Evolutionary conservation across 1,140 invertebrate species (phyloP).

Genomic region (Drosophila leontia): DNA sequence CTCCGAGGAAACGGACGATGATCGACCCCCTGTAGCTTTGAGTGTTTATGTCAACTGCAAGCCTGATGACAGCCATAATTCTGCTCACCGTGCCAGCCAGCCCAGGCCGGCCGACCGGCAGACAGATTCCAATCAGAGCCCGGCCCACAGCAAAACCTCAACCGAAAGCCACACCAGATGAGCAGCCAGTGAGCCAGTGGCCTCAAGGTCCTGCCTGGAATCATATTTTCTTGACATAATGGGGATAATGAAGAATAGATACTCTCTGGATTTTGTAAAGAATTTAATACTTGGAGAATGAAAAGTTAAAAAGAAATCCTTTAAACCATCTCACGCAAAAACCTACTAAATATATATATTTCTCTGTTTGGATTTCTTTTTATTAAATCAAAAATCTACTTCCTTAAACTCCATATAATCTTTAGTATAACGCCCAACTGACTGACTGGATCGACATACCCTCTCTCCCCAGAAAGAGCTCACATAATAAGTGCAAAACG

Average conservation of each 20-base stretch:
- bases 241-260: background rate
- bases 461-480: conserved; percentile 1
- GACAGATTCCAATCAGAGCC: conserved; percentile 41
- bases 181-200: conserved; percentile 38
- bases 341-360: background rate
- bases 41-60: conserved; percentile 81
- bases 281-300: background rate
- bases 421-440: background rate
- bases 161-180: conserved; percentile 46
- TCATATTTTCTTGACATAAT: conserved; percentile 1
- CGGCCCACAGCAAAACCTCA: conserved; percentile 25
- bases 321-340: background rate
- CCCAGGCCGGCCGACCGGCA: background rate
- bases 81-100: conserved; percentile 43
- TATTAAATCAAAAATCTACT: background rate
- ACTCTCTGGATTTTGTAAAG: background rate
- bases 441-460: background rate
- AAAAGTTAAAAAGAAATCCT: background rate
- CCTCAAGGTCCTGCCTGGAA: conserved; percentile 47
- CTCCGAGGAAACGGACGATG: conserved; percentile 46
- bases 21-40: conserved; percentile 74
- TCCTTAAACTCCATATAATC: background rate
- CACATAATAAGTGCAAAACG: conserved; percentile 76
- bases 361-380: background rate
- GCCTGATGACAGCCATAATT: conserved; percentile 79